A percentile compares a stretch with the other conserved stretches of the same genome.
Conservation (phyloP, 1,140 invertebrate species). For the Pogonognathellus flavescens region DNA sequence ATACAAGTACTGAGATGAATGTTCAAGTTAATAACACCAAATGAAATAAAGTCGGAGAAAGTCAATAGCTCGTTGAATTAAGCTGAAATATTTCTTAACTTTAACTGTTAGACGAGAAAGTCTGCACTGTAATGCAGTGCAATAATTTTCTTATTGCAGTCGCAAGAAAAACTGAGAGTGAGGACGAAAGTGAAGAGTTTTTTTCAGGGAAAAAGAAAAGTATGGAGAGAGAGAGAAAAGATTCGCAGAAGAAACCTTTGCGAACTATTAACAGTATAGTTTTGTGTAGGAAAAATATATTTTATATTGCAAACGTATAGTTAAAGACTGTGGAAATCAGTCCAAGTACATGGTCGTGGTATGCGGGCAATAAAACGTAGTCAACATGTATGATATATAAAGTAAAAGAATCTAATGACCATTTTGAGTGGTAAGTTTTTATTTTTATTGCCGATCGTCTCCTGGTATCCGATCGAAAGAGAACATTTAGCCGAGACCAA, state of each 20-base stretch:
- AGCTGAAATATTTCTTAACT: constrained; percentile 40
- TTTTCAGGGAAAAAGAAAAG: constrained; percentile 4
- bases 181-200: constrained; percentile 38
- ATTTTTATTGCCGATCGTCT: constrained; percentile 48
- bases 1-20: constrained; percentile 17
- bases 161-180: constrained; percentile 19
- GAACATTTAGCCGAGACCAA: constrained; percentile 41
- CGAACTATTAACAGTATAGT: not conserved
- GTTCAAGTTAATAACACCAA: constrained; percentile 31
- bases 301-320: not conserved
- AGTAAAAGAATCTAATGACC: constrained; percentile 48
- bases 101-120: constrained; percentile 34
- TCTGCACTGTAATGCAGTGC: constrained; percentile 41
- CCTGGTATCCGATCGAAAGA: constrained; percentile 40
- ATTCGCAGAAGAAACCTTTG: not conserved
- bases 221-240: not conserved
- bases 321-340: not conserved
- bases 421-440: constrained; percentile 49
- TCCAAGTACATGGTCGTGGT: not conserved
- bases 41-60: constrained; percentile 39
- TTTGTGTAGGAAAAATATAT: not conserved
- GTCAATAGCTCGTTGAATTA: constrained; percentile 34
- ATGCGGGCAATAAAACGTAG: constrained; percentile 29
- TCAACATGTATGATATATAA: constrained; percentile 23
- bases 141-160: constrained; percentile 48